Evolutionary conservation across 1,140 invertebrate species (phyloP).

Genomic region (Dryas iulia): DNA sequence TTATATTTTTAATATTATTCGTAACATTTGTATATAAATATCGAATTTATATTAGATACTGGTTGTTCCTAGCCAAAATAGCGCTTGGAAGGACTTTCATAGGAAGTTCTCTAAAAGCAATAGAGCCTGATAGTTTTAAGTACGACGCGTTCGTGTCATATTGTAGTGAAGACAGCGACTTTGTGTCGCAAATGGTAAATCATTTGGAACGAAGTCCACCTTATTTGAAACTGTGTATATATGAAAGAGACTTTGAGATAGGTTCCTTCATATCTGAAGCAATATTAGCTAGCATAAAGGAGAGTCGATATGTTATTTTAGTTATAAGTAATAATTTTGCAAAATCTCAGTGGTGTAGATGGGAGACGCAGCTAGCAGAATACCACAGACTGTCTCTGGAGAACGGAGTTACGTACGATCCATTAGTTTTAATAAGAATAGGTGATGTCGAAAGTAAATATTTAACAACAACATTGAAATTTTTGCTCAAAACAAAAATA

Average conservation of each 20-base stretch:
- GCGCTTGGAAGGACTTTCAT: constrained; percentile 70
- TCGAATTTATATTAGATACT: constrained; percentile 79
- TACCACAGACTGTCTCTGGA: constrained; percentile 79
- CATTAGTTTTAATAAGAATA: constrained; percentile 82
- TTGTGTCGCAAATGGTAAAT: constrained; percentile 81
- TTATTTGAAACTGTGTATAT: constrained; percentile 82
- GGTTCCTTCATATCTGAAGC: constrained; percentile 83
- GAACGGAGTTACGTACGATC: constrained; percentile 73
- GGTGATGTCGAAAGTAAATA: constrained; percentile 78
- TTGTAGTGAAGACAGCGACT: constrained; percentile 82
- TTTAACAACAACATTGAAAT: constrained; percentile 81
- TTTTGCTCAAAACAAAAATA: constrained; percentile 83
- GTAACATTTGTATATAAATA: constrained; percentile 56
- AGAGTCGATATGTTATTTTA: constrained; percentile 82
- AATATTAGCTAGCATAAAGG: constrained; percentile 81
- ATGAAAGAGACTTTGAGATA: constrained; percentile 84
- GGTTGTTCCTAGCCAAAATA: constrained; percentile 79
- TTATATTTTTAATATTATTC: constrained; percentile 38
- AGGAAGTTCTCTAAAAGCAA: constrained; percentile 43
- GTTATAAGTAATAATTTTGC: constrained; percentile 84
- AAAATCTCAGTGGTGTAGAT: constrained; percentile 84
- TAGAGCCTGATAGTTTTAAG: constrained; percentile 57
- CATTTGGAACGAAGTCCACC: constrained; percentile 81
- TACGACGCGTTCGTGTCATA: constrained; percentile 87
- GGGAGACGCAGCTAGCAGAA: constrained; percentile 84